Percentiles rank a stretch among this genome's conserved stretches.
phyloP scores from a whole-genome alignment of 2,113 vertebrate genomes.

The human (Homo sapiens) region DNA sequence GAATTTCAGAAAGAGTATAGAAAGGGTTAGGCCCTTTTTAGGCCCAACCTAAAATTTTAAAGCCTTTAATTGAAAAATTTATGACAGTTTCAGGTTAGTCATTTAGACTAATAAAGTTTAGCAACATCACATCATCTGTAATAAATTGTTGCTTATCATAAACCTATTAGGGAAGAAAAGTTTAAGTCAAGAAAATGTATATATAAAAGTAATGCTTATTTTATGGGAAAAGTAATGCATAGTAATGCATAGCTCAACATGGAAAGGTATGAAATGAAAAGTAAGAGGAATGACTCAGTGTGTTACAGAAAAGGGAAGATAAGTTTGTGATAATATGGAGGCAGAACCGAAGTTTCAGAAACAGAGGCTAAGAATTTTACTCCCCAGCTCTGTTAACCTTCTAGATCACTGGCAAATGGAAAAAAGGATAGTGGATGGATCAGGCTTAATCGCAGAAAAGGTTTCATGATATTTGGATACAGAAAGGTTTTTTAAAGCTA shows the following conservation, averaged over 20 bases:
- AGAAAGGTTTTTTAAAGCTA: neutral
- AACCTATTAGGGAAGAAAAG: neutral
- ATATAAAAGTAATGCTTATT: neutral
- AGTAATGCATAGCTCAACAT: neutral
- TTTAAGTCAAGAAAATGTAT: neutral
- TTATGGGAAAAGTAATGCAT: neutral
- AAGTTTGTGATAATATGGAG: neutral
- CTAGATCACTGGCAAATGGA: neutral
- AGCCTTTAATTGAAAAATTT: slow-evolving; percentile 19
- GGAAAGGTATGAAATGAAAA: neutral
- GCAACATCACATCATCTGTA: neutral
- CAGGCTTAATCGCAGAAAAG: neutral
- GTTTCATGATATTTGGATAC: neutral
- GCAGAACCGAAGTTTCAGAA: neutral
- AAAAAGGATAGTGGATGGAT: neutral
- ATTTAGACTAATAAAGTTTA: slow-evolving; percentile 12
- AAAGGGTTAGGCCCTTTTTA: neutral
- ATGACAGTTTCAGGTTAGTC: neutral
- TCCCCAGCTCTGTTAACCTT: neutral
- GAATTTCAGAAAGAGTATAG: neutral
- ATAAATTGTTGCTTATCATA: neutral
- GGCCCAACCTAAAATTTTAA: neutral
- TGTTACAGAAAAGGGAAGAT: neutral
- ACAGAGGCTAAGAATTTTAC: neutral
- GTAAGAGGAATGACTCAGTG: neutral